Evolutionary conservation across 2,888 invertebrate genomes (phyloP).

Genomic region (Parelbella ahira): DNA sequence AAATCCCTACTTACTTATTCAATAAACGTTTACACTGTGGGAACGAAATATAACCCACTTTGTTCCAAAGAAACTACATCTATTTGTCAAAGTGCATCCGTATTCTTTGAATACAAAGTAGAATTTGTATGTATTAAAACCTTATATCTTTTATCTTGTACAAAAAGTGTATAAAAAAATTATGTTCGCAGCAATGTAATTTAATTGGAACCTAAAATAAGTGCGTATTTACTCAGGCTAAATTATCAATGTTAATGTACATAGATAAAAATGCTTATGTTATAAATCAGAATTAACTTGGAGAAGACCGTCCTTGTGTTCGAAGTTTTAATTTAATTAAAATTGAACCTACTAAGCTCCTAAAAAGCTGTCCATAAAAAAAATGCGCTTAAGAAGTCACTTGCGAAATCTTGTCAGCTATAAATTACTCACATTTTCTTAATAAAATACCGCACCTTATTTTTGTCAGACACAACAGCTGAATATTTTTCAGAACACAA

Average conservation of each 20-base stretch:
- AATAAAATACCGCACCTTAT: slow-evolving; percentile 14
- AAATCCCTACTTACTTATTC: slow-evolving; percentile 68
- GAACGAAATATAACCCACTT: slow-evolving; percentile 72
- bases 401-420: slow-evolving; percentile 3
- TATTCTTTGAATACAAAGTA: slow-evolving; percentile 51
- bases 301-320: too few relatives aligned
- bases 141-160: too few relatives aligned
- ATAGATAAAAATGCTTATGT: too few relatives aligned
- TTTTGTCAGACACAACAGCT: slow-evolving; percentile 9
- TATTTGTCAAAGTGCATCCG: slow-evolving; percentile 67
- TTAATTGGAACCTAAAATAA: too few relatives aligned
- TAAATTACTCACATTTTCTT: slow-evolving; percentile 16
- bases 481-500: slow-evolving; percentile 11
- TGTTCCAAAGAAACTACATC: slow-evolving; percentile 65
- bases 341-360: too few relatives aligned
- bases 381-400: background rate
- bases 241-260: too few relatives aligned
- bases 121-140: slow-evolving; percentile 29
- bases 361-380: too few relatives aligned
- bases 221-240: too few relatives aligned
- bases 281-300: too few relatives aligned
- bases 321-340: too few relatives aligned
- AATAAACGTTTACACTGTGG: slow-evolving; percentile 69
- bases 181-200: too few relatives aligned
- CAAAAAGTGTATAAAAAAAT: too few relatives aligned